These are phyloP conservation scores for Thaleichthys pacificus DNA, from an alignment of 2,797 vertebrate genomes.

Conservation along the genomic window DNA sequence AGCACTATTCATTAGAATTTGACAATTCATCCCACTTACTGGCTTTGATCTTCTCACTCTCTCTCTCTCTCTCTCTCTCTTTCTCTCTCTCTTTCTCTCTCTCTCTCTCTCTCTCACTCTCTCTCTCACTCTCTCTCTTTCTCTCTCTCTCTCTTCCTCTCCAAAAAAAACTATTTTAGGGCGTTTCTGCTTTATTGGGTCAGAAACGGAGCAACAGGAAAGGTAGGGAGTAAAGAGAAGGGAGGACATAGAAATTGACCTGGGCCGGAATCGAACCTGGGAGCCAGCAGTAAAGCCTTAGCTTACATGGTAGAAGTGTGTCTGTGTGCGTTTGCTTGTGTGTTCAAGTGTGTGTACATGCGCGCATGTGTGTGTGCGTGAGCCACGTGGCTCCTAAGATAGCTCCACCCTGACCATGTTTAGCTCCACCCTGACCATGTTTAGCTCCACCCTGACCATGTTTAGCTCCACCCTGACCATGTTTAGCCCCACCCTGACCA, in stretches of 20 bases:
- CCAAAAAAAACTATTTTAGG: neutral
- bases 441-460: too few species aligned
- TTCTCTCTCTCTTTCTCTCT: neutral
- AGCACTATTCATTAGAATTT: constrained; percentile 71
- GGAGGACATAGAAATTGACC: constrained; percentile 33
- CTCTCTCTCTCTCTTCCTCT: neutral
- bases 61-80: neutral
- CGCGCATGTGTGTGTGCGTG: constrained; percentile 18
- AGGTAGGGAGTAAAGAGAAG: constrained; percentile 11
- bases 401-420: too few species aligned
- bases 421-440: too few species aligned
- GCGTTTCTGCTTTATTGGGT: too few species aligned
- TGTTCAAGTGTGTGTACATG: neutral
- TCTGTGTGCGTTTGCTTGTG: neutral
- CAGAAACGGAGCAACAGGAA: too few species aligned
- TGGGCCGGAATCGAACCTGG: too few species aligned
- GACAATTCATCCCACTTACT: constrained; percentile 68
- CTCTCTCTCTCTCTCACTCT: neutral
- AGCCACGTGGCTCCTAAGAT: constrained; percentile 51
- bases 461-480: too few species aligned
- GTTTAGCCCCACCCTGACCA: too few species aligned
- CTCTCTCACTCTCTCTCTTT: neutral
- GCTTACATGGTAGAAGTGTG: too few species aligned
- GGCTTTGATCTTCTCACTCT: constrained; percentile 69
- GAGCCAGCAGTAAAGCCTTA: too few species aligned